Evolutionary conservation across 2,113 vertebrate genomes (phyloP).

Genomic region (Cololabis saira): DNA sequence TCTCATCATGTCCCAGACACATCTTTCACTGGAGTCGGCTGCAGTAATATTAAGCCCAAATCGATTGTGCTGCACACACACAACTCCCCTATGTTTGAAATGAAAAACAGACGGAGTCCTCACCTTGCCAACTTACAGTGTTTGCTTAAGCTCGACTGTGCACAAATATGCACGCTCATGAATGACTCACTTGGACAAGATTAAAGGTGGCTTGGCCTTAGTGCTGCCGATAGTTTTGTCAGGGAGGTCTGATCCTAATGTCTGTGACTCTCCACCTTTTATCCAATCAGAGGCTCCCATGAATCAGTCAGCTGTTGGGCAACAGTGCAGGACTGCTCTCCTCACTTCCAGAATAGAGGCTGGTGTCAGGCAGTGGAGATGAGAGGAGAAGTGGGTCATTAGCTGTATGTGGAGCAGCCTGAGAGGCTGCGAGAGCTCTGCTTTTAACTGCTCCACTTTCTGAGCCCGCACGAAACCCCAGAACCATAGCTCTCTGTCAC

Average conservation of each 20-base stretch:
- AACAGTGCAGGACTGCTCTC: conserved; percentile 32
- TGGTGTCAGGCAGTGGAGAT: conserved; percentile 61
- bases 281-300: conserved; percentile 33
- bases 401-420: conserved; percentile 74
- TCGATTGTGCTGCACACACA: conserved; percentile 49
- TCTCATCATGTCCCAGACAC: conserved; percentile 29
- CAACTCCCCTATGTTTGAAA: conserved; percentile 50
- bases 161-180: conserved; percentile 3
- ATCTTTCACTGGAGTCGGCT: conserved; percentile 45
- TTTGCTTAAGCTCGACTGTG: conserved; percentile 54
- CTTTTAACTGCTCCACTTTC: conserved; percentile 84
- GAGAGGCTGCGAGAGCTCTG: conserved; percentile 66
- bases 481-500: conserved; percentile 77
- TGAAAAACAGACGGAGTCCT: conserved; percentile 68
- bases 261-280: conserved; percentile 34
- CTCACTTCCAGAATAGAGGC: conserved; percentile 49
- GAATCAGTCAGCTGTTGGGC: conserved; percentile 56
- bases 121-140: conserved; percentile 66
- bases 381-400: conserved; percentile 70
- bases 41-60: conserved; percentile 62
- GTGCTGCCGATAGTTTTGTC: conserved; percentile 33
- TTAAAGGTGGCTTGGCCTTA: conserved; percentile 21
- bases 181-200: conserved; percentile 69
- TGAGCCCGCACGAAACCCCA: conserved; percentile 61
- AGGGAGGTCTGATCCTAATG: conserved; percentile 35